Conservation (phyloP, 2,888 invertebrate genomes). For the Crocallis elinguaria region DNA sequence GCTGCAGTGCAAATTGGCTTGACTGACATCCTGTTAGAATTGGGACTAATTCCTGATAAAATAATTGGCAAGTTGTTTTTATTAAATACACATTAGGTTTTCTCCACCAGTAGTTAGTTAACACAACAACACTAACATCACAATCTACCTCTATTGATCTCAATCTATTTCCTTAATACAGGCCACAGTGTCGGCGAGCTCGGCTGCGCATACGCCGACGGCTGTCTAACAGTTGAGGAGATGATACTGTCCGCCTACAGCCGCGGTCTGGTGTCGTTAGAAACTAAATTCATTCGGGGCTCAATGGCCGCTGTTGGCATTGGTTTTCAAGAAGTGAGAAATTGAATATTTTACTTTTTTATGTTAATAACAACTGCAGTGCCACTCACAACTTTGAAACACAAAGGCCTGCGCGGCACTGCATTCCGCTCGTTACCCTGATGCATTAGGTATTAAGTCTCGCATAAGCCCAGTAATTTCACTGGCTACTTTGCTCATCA, state of each 20-base stretch:
- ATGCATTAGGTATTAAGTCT: no score
- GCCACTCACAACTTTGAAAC: no score
- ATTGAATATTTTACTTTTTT: no score
- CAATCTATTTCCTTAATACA: constrained; percentile 13
- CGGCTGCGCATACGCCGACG: constrained; percentile 96
- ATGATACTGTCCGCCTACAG: constrained; percentile 91
- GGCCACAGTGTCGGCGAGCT: constrained; percentile 90
- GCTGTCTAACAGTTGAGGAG: constrained; percentile 92
- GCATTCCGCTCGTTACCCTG: no score
- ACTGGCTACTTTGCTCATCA: no score
- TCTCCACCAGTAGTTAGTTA: no score
- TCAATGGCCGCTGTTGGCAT: constrained; percentile 96
- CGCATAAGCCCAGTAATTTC: no score
- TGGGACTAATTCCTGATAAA: constrained; percentile 41
- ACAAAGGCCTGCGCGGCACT: no score
- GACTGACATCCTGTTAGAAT: constrained; percentile 50
- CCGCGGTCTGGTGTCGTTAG: constrained; percentile 88
- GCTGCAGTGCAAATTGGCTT: constrained; percentile 86
- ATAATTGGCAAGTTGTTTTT: constrained; percentile 41
- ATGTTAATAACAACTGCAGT: no score
- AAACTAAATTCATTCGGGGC: constrained; percentile 86
- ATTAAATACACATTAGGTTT: no score
- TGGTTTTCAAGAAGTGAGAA: constrained; percentile 75
- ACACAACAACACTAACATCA: no score
- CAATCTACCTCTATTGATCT: neutral